Evolutionary conservation across 64 coral and sea anemone genomes (phyloP), one percentile per base, ranked within the genome.

Genomic region (Actinia equina): DNA sequence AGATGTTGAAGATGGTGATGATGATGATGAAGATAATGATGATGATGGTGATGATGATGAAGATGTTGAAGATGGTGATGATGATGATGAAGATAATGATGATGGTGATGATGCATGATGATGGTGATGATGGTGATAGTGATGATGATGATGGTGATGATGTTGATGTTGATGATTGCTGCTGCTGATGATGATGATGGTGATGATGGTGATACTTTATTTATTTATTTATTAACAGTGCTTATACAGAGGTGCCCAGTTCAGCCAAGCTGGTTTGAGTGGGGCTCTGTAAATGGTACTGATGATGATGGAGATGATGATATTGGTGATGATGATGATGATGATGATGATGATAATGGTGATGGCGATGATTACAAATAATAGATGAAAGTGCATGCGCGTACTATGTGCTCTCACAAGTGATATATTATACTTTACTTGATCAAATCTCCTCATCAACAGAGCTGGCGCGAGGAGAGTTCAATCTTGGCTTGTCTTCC

Each of bases 401-500:
- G 30, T 37, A 37, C 30, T 37, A 37, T 37, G 30, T 37, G 30
- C 1, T 37, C 30, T 37, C 30, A 37, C 30, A 19, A 63, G 60
- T 17, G 0, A 17, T 1, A 20, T 3, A 19, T 19, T 17, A 4
- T 20, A 17, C 4, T 63, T 17, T 37, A 20, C 5, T 53, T 20
- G n/a, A 58, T 80, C 30, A 60, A 27, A 0, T 53, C 57, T 64
- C 1, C 18, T 79, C 82, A 18, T 71, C 65, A 71, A 71, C 61
- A 98, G 95, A 89, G 79, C 71, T 92, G 92, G 92, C 74, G 83
- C 77, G 95, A 98, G 0, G 92, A 98, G 80, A 51, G 87, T 2
- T 86, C 91, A 4, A 76, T 98, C 20, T 25, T 98, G 80, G 27
- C 77, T 1, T 91, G 92, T 19, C 87, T 98, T 27, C 95, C 95